phyloP scores from a whole-genome alignment of 2,888 invertebrate genomes.

The Crematogaster levior region DNA sequence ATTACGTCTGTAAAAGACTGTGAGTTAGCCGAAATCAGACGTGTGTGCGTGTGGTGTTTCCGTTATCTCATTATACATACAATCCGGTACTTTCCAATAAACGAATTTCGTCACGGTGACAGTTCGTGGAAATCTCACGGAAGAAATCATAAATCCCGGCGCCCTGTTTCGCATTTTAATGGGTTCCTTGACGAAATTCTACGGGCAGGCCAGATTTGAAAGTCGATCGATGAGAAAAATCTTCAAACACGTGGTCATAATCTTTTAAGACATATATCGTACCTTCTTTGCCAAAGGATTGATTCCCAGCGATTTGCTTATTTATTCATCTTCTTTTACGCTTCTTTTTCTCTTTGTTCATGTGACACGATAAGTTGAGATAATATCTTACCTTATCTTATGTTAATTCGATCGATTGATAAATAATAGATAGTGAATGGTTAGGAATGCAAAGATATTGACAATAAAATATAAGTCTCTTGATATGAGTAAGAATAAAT shows the following conservation, averaged over 20 bases:
- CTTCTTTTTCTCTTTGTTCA: conserved; percentile 51
- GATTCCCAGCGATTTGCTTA: background rate
- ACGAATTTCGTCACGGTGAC: conserved; percentile 56
- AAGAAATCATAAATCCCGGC: conserved; percentile 56
- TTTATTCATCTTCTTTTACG: background rate
- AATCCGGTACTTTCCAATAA: conserved; percentile 40
- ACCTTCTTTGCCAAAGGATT: background rate
- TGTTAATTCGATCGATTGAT: background rate
- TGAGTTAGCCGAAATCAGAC: background rate
- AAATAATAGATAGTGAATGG: background rate
- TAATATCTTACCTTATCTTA: too few relatives aligned
- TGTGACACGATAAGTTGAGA: background rate
- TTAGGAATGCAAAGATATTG: background rate
- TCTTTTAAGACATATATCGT: conserved; percentile 53
- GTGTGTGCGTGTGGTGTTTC: background rate
- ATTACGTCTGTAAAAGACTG: background rate
- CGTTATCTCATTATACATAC: conserved; percentile 47
- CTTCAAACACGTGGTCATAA: conserved; percentile 71
- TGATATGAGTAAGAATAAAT: background rate
- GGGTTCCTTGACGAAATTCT: conserved; percentile 67
- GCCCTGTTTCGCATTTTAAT: conserved; percentile 66
- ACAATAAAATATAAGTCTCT: background rate
- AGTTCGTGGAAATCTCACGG: conserved; percentile 61
- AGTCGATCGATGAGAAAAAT: conserved; percentile 73
- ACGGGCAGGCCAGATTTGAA: conserved; percentile 64